Percentiles rank a stretch among this genome's conserved stretches.
These are phyloP conservation scores for Nesidiocoris tenuis DNA, from an alignment of 2,888 invertebrate genomes.

Conservation along the genomic window DNA sequence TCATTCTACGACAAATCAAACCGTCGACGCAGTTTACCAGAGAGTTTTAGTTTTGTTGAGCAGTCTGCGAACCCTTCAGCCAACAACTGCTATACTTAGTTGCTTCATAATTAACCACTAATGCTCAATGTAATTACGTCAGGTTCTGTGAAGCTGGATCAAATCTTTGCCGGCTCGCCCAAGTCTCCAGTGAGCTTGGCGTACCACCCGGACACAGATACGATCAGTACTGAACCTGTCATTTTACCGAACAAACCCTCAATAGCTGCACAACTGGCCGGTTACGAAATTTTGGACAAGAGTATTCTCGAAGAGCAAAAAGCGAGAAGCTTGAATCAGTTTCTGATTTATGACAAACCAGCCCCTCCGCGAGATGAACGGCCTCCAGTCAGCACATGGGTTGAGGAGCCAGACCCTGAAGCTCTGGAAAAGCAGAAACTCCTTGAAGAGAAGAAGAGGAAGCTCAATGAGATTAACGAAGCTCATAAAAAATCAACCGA, in stretches of 20 bases:
- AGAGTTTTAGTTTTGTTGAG: no score
- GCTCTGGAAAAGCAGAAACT: not conserved
- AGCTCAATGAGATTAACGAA: not conserved
- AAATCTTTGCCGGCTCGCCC: slow-evolving; percentile 51
- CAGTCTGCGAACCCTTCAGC: no score
- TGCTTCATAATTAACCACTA: slow-evolving; percentile 8
- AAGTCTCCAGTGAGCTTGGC: slow-evolving; percentile 50
- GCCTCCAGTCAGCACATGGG: slow-evolving; percentile 33
- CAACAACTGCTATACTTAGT: no score
- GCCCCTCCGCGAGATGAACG: slow-evolving; percentile 27
- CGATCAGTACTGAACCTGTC: slow-evolving; percentile 47
- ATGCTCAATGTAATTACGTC: slow-evolving; percentile 27
- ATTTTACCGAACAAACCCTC: slow-evolving; percentile 44
- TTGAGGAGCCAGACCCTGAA: slow-evolving; percentile 22
- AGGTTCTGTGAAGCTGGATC: slow-evolving; percentile 51
- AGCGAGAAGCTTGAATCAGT: slow-evolving; percentile 43
- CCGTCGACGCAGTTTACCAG: no score
- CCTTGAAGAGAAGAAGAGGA: slow-evolving; percentile 7
- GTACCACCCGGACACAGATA: slow-evolving; percentile 49
- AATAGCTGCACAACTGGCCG: slow-evolving; percentile 42
- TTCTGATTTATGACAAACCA: slow-evolving; percentile 43
- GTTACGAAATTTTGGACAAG: slow-evolving; percentile 44
- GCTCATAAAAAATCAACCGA: not conserved
- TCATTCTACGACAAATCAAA: no score
- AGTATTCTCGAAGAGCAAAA: slow-evolving; percentile 45